Percentiles rank a stretch among this genome's conserved stretches.
Conservation (phyloP, 53 echinoderm and acorn worm genomes). For the Echinarachnius parma region DNA sequence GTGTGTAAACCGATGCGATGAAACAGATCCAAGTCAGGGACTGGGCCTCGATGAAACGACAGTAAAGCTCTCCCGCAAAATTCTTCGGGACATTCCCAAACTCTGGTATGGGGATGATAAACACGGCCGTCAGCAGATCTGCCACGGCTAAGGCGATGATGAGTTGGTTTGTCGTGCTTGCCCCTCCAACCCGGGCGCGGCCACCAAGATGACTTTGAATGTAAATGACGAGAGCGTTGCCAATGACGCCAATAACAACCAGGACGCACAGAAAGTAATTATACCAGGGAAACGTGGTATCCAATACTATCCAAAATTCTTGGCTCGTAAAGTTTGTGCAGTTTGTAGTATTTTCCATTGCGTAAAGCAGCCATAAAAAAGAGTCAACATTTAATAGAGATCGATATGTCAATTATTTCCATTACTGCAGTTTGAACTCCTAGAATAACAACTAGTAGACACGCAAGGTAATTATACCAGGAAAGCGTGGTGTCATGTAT, state of each 20-base stretch:
- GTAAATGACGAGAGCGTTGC: conserved; percentile 19
- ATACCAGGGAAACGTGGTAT: not conserved
- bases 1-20: conserved; percentile 20
- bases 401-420: too few relatives aligned
- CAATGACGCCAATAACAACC: conserved; percentile 8
- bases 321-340: not conserved
- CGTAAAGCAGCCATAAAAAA: too few relatives aligned
- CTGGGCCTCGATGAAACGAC: not conserved
- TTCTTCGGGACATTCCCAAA: conserved; percentile 15
- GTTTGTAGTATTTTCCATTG: too few relatives aligned
- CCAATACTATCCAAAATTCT: not conserved
- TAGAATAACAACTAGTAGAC: not conserved
- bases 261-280: not conserved
- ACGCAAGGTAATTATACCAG: not conserved
- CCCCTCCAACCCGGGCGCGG: too few relatives aligned
- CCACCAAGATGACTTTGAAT: not conserved
- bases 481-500: not conserved
- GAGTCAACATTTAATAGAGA: too few relatives aligned
- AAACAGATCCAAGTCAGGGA: conserved; percentile 9
- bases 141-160: too few relatives aligned
- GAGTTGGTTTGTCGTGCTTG: too few relatives aligned
- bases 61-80: conserved; percentile 24
- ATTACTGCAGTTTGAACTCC: conserved; percentile 4
- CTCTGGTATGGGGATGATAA: conserved; percentile 2
- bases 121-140: too few relatives aligned